phyloP scores from a whole-genome alignment of 1,140 invertebrate genomes.

The Orchestia grillus region DNA sequence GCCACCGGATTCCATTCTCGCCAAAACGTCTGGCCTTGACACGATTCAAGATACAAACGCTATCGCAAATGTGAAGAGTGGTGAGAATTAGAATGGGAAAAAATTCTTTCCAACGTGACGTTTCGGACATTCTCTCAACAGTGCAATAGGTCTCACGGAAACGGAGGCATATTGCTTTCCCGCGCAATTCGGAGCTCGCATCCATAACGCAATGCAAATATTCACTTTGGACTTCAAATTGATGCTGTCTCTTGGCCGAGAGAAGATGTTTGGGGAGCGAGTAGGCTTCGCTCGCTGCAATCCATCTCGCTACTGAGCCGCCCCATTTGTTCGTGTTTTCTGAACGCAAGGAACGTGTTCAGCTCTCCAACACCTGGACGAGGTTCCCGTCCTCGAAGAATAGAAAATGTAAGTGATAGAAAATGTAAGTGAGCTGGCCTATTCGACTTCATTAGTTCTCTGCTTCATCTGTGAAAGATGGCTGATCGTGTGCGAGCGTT shows the following conservation, averaged over 20 bases:
- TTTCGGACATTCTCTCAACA: background rate
- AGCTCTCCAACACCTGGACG: background rate
- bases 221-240: constrained; percentile 9
- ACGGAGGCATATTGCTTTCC: background rate
- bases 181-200: background rate
- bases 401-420: background rate
- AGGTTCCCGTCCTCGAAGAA: background rate
- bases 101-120: too few relatives aligned
- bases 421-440: background rate
- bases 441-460: background rate
- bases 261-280: background rate
- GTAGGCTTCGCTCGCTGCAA: background rate
- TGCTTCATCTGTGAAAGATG: background rate
- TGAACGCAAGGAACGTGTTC: background rate
- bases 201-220: background rate
- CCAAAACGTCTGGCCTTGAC: too few relatives aligned
- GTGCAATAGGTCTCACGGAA: background rate
- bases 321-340: background rate
- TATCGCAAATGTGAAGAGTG: too few relatives aligned
- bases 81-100: too few relatives aligned
- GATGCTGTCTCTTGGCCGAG: background rate
- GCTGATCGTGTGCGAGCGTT: background rate
- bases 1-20: too few relatives aligned
- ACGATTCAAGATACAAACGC: too few relatives aligned
- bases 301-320: background rate